Base-by-base conservation (phyloP, 2,888 invertebrate genomes). In the Megastigmus dorsalis region DNA sequence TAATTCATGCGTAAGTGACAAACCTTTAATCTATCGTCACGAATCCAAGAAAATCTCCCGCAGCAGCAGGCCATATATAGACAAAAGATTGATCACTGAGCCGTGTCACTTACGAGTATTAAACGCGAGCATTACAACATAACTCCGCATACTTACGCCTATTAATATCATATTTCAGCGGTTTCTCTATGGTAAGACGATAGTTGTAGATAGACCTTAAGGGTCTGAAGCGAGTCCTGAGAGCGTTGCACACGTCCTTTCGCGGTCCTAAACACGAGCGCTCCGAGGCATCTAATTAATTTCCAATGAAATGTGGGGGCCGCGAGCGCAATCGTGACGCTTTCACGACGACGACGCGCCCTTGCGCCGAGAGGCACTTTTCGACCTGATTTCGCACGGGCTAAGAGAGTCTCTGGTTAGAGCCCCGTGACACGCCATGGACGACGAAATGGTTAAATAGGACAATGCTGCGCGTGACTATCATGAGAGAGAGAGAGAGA, bases 241-340 rank as follows among this genome's bases (percentile, higher is more conserved):
- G n/a, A n/a, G n/a, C n/a, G n/a, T n/a, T n/a, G n/a, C n/a, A n/a
- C n/a, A n/a, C n/a, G n/a, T n/a, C n/a, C n/a, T n/a, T n/a, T n/a
- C 33, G 18, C 20, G 38, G 38, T 3, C n/a, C n/a, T n/a, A n/a
- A n/a, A n/a, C 55, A 15, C 15, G 33, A 36, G 48, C n/a, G 38
- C 30, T 13, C 23, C 30, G 33, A 70, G 13, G 63, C 54, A 63
- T 67, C 71, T 72, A 72, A 75, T 72, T 75, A 75, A 75, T 75
- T 71, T 75, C 59, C 75, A 57, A 73, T 69, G 65, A 73, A 62
- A 59, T 65, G 65, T 69, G 60, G 30, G 26, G 48, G 67, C 52
- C 68, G 59, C 57, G 43, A 55, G 66, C 54, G 50, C 59, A 43
- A 68, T 75, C 75, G 75, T 75, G 75, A 68, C 72, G 75, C 75